Evolutionary conservation across 2,888 invertebrate genomes (phyloP).

Genomic region (Vandiemenella viatica): DNA sequence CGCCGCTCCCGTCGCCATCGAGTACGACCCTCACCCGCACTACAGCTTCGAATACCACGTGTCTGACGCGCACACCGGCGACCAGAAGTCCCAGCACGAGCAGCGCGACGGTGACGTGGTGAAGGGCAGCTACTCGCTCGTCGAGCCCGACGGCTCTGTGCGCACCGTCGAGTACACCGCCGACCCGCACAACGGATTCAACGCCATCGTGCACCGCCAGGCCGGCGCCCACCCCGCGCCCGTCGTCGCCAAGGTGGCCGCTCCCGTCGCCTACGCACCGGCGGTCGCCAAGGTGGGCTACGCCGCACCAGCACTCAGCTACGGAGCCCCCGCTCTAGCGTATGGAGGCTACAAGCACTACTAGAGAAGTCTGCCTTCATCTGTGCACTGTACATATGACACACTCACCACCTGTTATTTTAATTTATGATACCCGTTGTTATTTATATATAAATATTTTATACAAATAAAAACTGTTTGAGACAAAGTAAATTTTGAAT

Average conservation of each 20-base stretch:
- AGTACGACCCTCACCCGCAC: background rate
- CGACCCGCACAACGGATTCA: background rate
- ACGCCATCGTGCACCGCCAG: background rate
- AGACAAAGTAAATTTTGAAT: too few relatives aligned
- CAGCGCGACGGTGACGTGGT: background rate
- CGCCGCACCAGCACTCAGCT: background rate
- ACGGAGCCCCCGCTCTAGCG: background rate
- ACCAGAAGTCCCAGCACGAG: background rate
- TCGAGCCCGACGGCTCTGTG: background rate
- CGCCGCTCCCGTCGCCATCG: constrained; percentile 18
- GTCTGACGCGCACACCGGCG: background rate
- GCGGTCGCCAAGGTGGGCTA: too few relatives aligned
- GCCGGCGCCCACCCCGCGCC: background rate
- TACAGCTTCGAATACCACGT: background rate
- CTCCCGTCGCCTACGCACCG: background rate
- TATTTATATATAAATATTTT: too few relatives aligned
- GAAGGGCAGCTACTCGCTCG: background rate
- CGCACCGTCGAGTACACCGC: background rate
- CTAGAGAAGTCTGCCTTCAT: background rate
- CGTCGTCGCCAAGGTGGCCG: constrained; percentile 6
- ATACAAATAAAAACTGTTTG: too few relatives aligned
- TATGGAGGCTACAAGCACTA: background rate
- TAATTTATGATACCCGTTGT: too few relatives aligned
- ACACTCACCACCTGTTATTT: too few relatives aligned
- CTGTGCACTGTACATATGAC: background rate